These are phyloP conservation scores for Daboia siamensis DNA, from an alignment of 2,113 vertebrate species.

Conservation along the genomic window DNA sequence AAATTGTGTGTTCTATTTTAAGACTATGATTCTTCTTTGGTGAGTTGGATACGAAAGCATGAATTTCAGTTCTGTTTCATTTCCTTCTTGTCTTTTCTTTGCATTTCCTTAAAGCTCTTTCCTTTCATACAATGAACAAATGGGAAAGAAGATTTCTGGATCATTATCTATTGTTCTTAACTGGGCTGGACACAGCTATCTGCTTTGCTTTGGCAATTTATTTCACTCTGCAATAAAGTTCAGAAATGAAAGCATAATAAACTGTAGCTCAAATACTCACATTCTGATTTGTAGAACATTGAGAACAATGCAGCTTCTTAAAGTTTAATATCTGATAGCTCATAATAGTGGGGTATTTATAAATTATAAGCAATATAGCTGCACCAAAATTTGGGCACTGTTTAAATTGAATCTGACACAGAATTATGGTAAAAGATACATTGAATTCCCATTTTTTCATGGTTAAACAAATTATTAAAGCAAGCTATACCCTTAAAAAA, in stretches of 20 bases:
- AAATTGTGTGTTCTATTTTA: not conserved
- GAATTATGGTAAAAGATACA: constrained; percentile 14
- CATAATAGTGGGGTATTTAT: constrained; percentile 41
- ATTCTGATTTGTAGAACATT: constrained; percentile 25
- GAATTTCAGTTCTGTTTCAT: not conserved
- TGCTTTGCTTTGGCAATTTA: constrained; percentile 11
- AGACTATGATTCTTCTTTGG: not conserved
- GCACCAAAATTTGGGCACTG: constrained; percentile 14
- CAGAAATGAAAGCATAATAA: not conserved
- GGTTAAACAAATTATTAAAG: not conserved
- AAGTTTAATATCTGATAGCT: constrained; percentile 40
- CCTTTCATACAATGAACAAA: not conserved
- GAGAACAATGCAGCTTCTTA: constrained; percentile 24
- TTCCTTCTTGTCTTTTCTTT: not conserved
- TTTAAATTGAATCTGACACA: constrained; percentile 19
- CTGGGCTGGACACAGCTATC: not conserved
- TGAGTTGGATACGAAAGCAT: not conserved
- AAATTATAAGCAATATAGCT: constrained; percentile 45
- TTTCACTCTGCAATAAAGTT: not conserved
- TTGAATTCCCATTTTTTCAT: not conserved
- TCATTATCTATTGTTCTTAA: not conserved
- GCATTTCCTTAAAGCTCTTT: not conserved
- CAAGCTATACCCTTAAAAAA: not conserved
- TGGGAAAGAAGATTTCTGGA: not conserved
- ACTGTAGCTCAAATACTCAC: constrained; percentile 11